These are phyloP conservation scores for Phoenicopterus ruber DNA, from an alignment of 2,113 vertebrate genomes.

Conservation along the genomic window DNA sequence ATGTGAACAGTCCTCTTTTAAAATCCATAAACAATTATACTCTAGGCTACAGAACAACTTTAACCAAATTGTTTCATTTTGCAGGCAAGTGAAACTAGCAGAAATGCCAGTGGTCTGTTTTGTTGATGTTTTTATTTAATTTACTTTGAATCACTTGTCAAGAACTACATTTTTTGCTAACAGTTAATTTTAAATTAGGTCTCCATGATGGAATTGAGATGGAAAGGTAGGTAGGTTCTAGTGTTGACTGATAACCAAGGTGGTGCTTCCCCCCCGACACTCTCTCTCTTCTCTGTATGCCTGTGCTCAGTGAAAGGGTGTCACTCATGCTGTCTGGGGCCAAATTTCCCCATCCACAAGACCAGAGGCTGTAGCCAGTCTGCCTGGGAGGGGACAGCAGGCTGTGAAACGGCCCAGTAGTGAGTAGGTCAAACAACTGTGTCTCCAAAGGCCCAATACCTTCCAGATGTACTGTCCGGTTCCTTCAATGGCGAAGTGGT, in stretches of 20 bases:
- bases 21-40: neutral
- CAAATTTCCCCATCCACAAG: neutral
- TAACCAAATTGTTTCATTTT: neutral
- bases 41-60: neutral
- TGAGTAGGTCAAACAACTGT: neutral
- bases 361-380: neutral
- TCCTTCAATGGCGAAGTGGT: neutral
- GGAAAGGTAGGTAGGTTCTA: neutral
- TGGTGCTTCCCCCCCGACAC: accelerated
- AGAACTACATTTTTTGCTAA: neutral
- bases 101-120: neutral
- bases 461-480: neutral
- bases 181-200: neutral
- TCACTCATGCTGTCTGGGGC: neutral
- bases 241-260: neutral
- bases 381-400: neutral
- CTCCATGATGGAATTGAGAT: neutral
- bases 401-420: neutral
- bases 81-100: neutral
- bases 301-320: neutral
- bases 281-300: neutral
- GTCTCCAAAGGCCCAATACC: neutral
- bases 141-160: neutral
- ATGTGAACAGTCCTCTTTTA: neutral
- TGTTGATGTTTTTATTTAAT: neutral